These are phyloP conservation scores for Pelochelys cantorii DNA, from an alignment of 2,797 vertebrate species.

Conservation along the genomic window DNA sequence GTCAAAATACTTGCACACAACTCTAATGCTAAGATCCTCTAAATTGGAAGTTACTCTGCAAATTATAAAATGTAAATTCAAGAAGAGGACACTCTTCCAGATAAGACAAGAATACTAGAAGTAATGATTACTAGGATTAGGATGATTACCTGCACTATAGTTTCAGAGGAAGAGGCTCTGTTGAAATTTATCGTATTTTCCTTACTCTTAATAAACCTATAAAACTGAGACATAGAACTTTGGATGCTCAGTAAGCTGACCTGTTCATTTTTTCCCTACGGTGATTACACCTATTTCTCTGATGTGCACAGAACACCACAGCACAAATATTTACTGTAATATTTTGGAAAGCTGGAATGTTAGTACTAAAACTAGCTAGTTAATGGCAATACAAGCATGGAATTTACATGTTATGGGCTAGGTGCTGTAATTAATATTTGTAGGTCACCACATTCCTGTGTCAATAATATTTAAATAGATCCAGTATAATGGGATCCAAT, in stretches of 20 bases:
- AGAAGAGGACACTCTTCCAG: no score
- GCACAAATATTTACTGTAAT: constrained; percentile 12
- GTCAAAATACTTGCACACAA: background rate
- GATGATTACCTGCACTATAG: background rate
- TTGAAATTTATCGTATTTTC: background rate
- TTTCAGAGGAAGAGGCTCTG: background rate
- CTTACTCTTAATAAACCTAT: background rate
- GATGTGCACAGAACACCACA: background rate
- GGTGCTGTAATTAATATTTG: constrained; percentile 8
- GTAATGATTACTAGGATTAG: background rate
- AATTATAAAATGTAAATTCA: background rate
- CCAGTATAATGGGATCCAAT: constrained; percentile 33
- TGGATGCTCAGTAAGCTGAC: background rate
- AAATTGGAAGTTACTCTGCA: background rate
- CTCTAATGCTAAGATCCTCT: background rate
- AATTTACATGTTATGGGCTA: background rate
- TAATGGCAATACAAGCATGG: constrained; percentile 47
- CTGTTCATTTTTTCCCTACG: background rate
- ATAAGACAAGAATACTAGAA: background rate
- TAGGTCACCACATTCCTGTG: constrained; percentile 51
- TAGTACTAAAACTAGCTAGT: constrained; percentile 46
- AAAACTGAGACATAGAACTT: background rate
- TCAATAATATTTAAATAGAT: constrained; percentile 56
- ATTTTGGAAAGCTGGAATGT: constrained; percentile 32
- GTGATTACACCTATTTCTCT: background rate